Conservation (phyloP, 37 sponge, comb jelly and placozoan genomes). For the Sycon ciliatum region DNA sequence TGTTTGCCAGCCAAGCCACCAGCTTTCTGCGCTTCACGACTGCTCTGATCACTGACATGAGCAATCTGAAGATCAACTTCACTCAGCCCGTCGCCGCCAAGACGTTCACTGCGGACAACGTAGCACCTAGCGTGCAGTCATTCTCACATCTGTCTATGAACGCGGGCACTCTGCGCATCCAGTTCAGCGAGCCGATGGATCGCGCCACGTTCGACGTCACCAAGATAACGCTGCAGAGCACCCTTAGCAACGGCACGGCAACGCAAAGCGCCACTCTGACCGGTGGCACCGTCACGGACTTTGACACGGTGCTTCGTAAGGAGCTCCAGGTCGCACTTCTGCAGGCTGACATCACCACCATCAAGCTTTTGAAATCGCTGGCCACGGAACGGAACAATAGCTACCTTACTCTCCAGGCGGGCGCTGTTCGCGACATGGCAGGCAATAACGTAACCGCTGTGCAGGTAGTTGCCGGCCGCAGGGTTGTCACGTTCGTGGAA, state of each 20-base stretch:
- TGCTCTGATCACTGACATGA: slow-evolving; percentile 32
- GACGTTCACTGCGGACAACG: background rate
- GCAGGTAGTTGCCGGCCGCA: background rate
- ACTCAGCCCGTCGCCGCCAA: no score
- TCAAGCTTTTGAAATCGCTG: slow-evolving; percentile 46
- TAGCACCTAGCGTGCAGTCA: slow-evolving; percentile 43
- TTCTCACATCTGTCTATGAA: slow-evolving; percentile 71
- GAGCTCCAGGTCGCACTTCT: no score
- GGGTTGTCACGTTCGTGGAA: slow-evolving; percentile 15
- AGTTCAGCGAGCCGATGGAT: slow-evolving; percentile 48
- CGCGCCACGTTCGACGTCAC: slow-evolving; percentile 36
- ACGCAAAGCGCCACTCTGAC: slow-evolving; percentile 42
- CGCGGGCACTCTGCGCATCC: slow-evolving; percentile 44
- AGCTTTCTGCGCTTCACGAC: slow-evolving; percentile 44
- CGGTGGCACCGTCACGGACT: slow-evolving; percentile 23
- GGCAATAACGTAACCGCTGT: slow-evolving; percentile 16
- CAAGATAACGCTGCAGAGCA: slow-evolving; percentile 38
- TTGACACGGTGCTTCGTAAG: no score
- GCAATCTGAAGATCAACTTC: background rate
- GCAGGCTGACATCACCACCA: slow-evolving; percentile 53
- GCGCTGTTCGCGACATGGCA: slow-evolving; percentile 58
- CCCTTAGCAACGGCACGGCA: background rate
- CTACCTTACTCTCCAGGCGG: slow-evolving; percentile 48
- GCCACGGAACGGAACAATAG: slow-evolving; percentile 45
- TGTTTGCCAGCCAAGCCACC: slow-evolving; percentile 36